A percentile compares a stretch with the other conserved stretches of the same genome.
Conservation (phyloP, 2,113 vertebrate genomes). For the Coreoperca whiteheadi region DNA sequence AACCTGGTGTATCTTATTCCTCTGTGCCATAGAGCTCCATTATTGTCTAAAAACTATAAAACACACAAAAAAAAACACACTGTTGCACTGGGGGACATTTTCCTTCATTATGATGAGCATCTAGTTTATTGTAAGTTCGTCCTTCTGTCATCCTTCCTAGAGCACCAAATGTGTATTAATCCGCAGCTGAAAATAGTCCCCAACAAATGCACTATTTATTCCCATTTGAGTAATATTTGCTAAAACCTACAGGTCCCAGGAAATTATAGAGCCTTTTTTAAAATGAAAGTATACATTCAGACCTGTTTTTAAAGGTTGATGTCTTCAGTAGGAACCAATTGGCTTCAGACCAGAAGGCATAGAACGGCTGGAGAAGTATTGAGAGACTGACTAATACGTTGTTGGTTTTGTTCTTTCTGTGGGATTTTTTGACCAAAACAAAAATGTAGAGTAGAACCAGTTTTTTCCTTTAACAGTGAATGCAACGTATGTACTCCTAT, state of each 20-base stretch:
- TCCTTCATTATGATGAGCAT: neutral
- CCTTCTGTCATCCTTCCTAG: neutral
- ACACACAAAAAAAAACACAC: no score
- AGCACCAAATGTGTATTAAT: neutral
- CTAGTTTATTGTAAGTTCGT: neutral
- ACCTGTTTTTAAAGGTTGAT: neutral
- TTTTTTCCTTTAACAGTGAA: no score
- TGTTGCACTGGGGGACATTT: neutral
- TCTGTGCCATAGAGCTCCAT: neutral
- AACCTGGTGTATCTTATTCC: neutral
- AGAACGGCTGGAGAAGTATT: no score
- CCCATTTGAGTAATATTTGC: neutral
- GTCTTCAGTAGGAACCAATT: neutral
- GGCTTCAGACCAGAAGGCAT: no score
- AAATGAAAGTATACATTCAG: neutral
- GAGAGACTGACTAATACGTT: neutral
- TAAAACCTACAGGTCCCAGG: neutral
- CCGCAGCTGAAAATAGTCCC: neutral
- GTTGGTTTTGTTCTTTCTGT: neutral
- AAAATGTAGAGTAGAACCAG: neutral
- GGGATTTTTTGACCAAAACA: neutral
- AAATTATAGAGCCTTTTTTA: neutral
- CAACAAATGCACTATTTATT: neutral
- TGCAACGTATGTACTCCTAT: no score
- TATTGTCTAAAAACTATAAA: neutral